These are phyloP conservation scores for Dynastes hyllus DNA, from an alignment of 2,888 invertebrate genomes.

Conservation along the genomic window DNA sequence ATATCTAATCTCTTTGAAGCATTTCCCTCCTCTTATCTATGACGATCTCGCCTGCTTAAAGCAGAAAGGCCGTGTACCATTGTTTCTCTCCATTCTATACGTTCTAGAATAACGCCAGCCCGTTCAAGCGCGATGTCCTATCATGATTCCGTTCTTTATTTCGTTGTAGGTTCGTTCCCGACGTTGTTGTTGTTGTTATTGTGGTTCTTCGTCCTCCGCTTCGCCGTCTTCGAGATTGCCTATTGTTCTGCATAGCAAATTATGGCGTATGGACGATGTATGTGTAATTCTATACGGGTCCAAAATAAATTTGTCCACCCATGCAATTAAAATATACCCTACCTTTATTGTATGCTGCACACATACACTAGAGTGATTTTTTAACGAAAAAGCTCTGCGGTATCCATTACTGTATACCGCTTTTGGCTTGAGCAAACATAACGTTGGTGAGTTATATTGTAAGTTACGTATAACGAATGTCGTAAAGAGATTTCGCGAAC, in stretches of 20 bases:
- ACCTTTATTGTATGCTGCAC: not conserved
- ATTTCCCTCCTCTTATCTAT: constrained; percentile 31
- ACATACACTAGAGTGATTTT: no score
- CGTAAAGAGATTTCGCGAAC: no score
- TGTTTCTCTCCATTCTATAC: constrained; percentile 24
- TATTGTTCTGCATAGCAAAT: constrained; percentile 45
- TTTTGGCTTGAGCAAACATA: not conserved
- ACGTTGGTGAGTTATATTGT: not conserved
- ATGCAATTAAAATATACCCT: constrained; percentile 45
- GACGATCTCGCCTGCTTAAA: constrained; percentile 26
- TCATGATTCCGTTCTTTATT: constrained; percentile 34
- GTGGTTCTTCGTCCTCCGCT: constrained; percentile 3
- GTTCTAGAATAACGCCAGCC: not conserved
- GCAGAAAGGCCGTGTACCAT: constrained; percentile 39
- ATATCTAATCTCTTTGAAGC: constrained; percentile 37
- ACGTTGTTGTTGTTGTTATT: constrained; percentile 13
- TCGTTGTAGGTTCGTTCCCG: constrained; percentile 11
- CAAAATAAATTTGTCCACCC: constrained; percentile 48
- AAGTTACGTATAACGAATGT: no score
- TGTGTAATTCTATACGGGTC: constrained; percentile 43
- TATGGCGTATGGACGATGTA: constrained; percentile 37
- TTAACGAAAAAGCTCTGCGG: not conserved
- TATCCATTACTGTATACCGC: not conserved
- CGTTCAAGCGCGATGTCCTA: not conserved
- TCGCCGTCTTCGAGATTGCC: constrained; percentile 28